Conservation (phyloP, 2,797 vertebrate genomes). For the Intellagama lesueurii region DNA sequence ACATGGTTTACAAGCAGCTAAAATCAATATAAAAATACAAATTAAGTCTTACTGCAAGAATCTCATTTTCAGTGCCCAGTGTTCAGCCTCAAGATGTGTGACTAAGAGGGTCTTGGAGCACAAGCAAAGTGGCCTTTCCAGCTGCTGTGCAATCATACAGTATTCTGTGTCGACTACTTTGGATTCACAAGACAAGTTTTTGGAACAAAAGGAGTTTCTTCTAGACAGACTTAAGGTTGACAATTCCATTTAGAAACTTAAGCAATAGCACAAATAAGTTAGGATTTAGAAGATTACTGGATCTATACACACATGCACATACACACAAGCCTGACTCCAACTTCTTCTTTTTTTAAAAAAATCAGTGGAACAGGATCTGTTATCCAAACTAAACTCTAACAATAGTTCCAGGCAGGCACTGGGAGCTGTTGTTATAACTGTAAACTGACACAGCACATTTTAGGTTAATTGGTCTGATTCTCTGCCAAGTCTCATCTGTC, state of each 20-base stretch:
- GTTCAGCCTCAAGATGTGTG: neutral
- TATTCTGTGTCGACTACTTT: neutral
- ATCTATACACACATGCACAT: neutral
- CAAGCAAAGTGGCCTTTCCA: neutral
- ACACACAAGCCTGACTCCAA: neutral
- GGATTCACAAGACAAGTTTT: neutral
- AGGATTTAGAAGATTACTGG: neutral
- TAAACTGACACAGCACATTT: slow-evolving; percentile 43
- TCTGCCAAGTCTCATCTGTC: slow-evolving; percentile 36
- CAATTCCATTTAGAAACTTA: neutral
- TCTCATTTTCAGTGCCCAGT: neutral
- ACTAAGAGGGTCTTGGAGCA: neutral
- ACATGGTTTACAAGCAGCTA: no score
- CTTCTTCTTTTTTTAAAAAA: neutral
- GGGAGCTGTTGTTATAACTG: neutral
- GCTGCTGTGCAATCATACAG: neutral
- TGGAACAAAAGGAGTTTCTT: neutral
- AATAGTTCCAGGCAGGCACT: neutral
- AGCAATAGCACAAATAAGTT: neutral
- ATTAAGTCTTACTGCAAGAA: neutral
- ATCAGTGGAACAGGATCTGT: slow-evolving; percentile 11
- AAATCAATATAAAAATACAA: no score
- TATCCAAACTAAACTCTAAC: slow-evolving; percentile 29
- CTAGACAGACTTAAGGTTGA: no score
- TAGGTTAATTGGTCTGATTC: slow-evolving; percentile 28